Conservation (phyloP, 1,140 invertebrate genomes). For the Coptotermes formosanus region DNA sequence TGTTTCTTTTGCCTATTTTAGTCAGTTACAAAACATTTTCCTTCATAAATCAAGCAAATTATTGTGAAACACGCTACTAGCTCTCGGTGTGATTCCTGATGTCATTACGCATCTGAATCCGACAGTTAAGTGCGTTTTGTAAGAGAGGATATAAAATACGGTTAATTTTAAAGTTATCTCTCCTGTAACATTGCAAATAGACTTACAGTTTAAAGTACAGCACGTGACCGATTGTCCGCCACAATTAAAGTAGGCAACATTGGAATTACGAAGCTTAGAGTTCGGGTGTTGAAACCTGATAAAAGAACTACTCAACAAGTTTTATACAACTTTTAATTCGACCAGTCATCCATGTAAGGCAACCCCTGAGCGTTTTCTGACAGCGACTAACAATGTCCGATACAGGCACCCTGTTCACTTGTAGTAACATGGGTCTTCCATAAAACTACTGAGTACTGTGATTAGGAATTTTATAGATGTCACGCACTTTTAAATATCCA, state of each 20-base stretch:
- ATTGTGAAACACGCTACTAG: no score
- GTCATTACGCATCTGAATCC: background rate
- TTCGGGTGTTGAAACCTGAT: background rate
- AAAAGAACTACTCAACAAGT: background rate
- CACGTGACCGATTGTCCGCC: background rate
- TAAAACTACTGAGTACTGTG: background rate
- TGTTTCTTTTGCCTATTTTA: no score
- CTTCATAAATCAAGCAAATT: no score
- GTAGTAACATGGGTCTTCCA: background rate
- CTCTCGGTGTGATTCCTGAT: no score
- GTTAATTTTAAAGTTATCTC: background rate
- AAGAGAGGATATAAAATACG: background rate
- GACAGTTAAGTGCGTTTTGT: background rate
- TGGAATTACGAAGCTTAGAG: background rate
- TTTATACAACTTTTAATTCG: conserved; percentile 3
- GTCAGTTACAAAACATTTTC: no score
- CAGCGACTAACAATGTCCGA: background rate
- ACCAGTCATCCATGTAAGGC: conserved; percentile 7
- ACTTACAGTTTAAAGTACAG: background rate
- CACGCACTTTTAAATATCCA: background rate
- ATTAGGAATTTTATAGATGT: background rate
- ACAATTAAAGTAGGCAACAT: background rate
- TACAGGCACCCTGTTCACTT: background rate
- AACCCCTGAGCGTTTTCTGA: background rate
- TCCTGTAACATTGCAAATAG: background rate